Conservation (phyloP, 2,888 invertebrate species). For the Noctua fimbriata region DNA sequence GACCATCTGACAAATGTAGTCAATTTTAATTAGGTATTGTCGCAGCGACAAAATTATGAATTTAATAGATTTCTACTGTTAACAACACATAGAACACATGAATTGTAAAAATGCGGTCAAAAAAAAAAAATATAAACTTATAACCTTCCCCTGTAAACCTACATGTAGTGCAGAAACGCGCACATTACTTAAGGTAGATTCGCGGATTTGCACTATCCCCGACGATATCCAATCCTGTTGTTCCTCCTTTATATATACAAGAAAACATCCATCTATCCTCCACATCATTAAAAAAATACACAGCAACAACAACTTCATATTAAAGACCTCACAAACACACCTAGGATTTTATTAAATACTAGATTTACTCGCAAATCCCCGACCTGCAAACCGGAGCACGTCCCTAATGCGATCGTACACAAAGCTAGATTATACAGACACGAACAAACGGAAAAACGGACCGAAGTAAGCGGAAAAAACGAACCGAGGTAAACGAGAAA, state of each 20-base stretch:
- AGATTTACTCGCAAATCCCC: slow-evolving; percentile 45
- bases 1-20: too few relatives aligned
- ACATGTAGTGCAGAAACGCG: too few relatives aligned
- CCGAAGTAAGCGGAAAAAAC: slow-evolving; percentile 24
- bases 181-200: too few relatives aligned
- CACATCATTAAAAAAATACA: not conserved
- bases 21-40: too few relatives aligned
- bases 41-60: too few relatives aligned
- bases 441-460: slow-evolving; percentile 28
- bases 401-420: slow-evolving; percentile 37
- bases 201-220: too few relatives aligned
- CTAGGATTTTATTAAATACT: slow-evolving; percentile 38
- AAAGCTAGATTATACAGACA: slow-evolving; percentile 43
- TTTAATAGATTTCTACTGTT: too few relatives aligned
- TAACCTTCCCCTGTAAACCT: too few relatives aligned
- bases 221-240: not conserved
- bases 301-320: not conserved
- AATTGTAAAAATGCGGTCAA: too few relatives aligned
- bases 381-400: slow-evolving; percentile 46
- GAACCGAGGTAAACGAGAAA: slow-evolving; percentile 31
- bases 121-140: too few relatives aligned
- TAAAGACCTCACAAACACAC: slow-evolving; percentile 12
- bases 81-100: too few relatives aligned
- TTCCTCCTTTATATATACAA: not conserved
- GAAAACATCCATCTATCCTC: not conserved